Conservation (phyloP, 2,888 invertebrate species). For the Phyto melanocephala region DNA sequence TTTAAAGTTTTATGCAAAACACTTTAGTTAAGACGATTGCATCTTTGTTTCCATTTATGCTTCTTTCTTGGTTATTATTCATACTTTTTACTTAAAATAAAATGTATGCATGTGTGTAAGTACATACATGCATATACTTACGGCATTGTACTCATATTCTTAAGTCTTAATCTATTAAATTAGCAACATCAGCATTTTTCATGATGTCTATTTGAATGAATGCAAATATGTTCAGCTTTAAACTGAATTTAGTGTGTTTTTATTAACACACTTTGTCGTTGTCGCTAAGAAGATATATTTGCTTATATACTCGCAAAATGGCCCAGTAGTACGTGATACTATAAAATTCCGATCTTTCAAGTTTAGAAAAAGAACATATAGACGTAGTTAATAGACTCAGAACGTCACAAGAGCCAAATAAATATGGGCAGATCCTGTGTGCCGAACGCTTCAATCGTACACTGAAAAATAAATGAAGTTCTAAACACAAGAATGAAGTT, state of each 20-base stretch:
- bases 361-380: too few relatives aligned
- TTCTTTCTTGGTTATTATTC: neutral
- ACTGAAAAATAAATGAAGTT: too few relatives aligned
- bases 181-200: slow-evolving; percentile 27
- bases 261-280: neutral
- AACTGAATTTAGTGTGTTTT: slow-evolving; percentile 4
- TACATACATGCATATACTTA: neutral
- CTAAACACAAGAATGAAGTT: too few relatives aligned
- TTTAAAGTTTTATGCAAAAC: slow-evolving; percentile 49
- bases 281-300: too few relatives aligned
- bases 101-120: neutral
- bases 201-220: neutral
- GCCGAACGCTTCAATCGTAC: too few relatives aligned
- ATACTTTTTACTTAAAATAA: slow-evolving; percentile 14
- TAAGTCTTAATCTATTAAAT: slow-evolving; percentile 29
- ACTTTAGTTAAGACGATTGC: slow-evolving; percentile 38
- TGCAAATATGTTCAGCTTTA: neutral
- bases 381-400: too few relatives aligned
- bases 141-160: neutral
- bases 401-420: too few relatives aligned
- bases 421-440: too few relatives aligned
- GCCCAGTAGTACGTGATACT: too few relatives aligned
- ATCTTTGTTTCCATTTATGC: slow-evolving; percentile 4
- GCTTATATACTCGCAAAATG: too few relatives aligned
- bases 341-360: too few relatives aligned